Conservation (phyloP, 2,797 vertebrate species). For the Chiloscyllium punctatum region DNA sequence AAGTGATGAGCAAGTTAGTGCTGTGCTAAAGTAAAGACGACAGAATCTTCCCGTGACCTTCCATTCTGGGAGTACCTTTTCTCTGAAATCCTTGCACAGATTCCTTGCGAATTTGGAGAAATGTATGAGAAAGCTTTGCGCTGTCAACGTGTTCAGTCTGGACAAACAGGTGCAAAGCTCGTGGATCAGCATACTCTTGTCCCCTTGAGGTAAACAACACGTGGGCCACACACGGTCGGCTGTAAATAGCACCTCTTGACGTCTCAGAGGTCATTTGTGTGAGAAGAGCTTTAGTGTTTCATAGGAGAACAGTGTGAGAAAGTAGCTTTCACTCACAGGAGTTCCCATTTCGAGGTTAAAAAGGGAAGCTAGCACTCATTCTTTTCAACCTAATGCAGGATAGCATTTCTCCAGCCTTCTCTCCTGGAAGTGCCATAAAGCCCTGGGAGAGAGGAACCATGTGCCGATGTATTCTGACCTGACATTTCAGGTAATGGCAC, state of each 20-base stretch:
- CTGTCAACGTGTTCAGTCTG: conserved; percentile 15
- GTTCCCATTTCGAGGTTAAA: background rate
- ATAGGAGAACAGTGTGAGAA: background rate
- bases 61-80: background rate
- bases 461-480: background rate
- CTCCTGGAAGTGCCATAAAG: background rate
- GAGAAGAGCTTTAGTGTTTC: background rate
- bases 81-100: background rate
- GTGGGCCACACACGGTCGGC: conserved; percentile 34
- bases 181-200: conserved; percentile 14
- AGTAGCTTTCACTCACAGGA: background rate
- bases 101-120: conserved; percentile 26
- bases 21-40: background rate
- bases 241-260: conserved; percentile 35
- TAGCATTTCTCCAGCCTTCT: background rate
- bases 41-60: background rate
- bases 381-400: too few species aligned
- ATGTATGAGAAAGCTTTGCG: background rate
- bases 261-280: conserved; percentile 26
- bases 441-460: background rate
- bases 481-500: background rate
- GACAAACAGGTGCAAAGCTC: conserved; percentile 29
- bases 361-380: background rate
- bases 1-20: background rate
- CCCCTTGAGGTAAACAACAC: conserved; percentile 37